A percentile compares a stretch with the other conserved stretches of the same genome.
Conservation (phyloP, 2,113 vertebrate genomes). For the Gorsachius goisagi region DNA sequence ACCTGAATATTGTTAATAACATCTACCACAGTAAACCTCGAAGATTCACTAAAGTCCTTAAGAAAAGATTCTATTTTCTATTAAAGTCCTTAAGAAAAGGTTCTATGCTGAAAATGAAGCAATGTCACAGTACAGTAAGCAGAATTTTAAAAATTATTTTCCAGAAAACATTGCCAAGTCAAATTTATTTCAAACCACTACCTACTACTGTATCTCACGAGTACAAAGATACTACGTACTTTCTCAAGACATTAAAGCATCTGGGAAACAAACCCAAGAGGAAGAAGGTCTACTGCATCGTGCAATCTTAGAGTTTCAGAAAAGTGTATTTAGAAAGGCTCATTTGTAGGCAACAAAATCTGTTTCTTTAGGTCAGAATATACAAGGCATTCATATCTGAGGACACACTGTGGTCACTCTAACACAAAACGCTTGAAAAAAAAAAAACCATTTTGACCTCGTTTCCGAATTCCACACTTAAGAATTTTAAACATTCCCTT, state of each 20-base stretch:
- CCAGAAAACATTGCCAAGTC: background rate
- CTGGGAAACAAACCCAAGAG: background rate
- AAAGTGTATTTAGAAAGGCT: background rate
- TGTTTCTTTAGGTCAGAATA: background rate
- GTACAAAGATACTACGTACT: background rate
- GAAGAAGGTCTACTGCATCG: background rate
- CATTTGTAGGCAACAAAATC: background rate
- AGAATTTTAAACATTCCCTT: background rate
- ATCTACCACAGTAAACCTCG: background rate
- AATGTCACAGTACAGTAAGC: background rate
- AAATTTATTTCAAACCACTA: background rate
- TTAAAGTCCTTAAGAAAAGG: background rate
- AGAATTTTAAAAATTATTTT: background rate
- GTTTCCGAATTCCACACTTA: background rate
- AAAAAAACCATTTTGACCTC: background rate
- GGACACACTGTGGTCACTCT: background rate
- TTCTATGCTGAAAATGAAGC: background rate
- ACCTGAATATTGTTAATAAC: background rate
- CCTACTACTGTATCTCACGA: background rate
- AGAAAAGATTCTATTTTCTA: background rate
- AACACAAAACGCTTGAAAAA: background rate
- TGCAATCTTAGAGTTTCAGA: background rate
- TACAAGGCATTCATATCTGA: background rate
- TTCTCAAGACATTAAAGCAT: background rate
- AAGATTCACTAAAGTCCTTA: background rate